These are phyloP conservation scores for Aphelenchoides fujianensis DNA, from an alignment of 1,140 invertebrate species.

Conservation along the genomic window DNA sequence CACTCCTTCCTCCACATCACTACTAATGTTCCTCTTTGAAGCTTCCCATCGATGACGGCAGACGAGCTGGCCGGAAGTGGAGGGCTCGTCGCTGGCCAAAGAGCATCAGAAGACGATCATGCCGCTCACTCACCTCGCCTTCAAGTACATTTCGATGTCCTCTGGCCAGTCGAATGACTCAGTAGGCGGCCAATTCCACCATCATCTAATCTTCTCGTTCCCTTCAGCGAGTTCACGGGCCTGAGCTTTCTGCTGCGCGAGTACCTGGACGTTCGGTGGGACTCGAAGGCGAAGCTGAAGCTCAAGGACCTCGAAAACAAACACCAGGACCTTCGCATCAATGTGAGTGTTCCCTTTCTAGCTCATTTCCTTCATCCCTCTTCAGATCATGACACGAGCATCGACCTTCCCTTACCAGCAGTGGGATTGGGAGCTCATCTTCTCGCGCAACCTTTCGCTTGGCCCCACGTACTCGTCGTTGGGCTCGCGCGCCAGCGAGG, in stretches of 20 bases:
- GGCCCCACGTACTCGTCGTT: conserved; percentile 6
- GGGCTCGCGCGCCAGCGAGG: conserved; percentile 39
- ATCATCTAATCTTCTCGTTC: too few species aligned
- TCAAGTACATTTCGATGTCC: conserved; percentile 64
- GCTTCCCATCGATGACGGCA: conserved; percentile 65
- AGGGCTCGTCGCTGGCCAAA: conserved; percentile 56
- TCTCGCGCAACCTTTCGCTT: conserved; percentile 52
- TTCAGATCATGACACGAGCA: conserved; percentile 62
- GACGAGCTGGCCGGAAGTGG: conserved; percentile 64
- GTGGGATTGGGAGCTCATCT: conserved; percentile 65
- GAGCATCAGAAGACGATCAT: conserved; percentile 61
- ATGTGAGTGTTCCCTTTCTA: conserved; percentile 21
- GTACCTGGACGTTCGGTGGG: conserved; percentile 65
- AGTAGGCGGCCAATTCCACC: too few species aligned
- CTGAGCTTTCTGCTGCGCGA: conserved; percentile 63
- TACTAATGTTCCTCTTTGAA: too few species aligned
- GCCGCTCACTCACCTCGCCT: conserved; percentile 63
- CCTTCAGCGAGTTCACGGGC: conserved; percentile 62
- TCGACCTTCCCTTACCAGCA: conserved; percentile 62
- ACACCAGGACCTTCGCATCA: conserved; percentile 36
- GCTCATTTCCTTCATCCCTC: too few species aligned
- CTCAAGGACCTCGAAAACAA: conserved; percentile 21
- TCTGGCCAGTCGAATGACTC: conserved; percentile 56
- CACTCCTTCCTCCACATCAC: neutral
- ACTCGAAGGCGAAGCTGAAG: conserved; percentile 63